These are phyloP conservation scores for Lumbricus terrestris DNA, from an alignment of 2,888 invertebrate genomes.

Conservation along the genomic window DNA sequence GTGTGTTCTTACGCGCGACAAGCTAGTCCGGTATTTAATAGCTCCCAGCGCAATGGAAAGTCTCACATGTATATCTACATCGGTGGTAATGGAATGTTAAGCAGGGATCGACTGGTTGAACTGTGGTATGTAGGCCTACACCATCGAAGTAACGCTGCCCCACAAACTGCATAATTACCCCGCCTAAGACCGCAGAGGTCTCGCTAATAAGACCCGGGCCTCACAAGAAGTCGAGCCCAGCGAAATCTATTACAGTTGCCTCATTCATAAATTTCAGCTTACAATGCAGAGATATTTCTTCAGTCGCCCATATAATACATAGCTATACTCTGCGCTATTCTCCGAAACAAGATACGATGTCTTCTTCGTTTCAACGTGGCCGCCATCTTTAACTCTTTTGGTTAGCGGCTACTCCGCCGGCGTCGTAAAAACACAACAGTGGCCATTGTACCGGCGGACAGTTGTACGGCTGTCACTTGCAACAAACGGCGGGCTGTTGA, in stretches of 20 bases:
- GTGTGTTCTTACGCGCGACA: neutral
- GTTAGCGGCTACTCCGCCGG: neutral
- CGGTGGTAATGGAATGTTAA: neutral
- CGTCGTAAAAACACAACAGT: neutral
- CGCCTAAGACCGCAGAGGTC: neutral
- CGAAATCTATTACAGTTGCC: neutral
- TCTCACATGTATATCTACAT: neutral
- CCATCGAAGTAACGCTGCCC: neutral
- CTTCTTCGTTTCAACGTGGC: neutral
- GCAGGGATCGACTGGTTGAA: neutral
- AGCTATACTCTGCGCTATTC: neutral
- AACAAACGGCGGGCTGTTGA: neutral
- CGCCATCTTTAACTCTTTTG: neutral
- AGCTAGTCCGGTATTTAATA: neutral
- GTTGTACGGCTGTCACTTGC: neutral
- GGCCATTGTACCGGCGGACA: neutral
- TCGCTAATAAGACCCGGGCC: neutral
- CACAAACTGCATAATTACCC: neutral
- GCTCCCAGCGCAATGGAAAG: neutral
- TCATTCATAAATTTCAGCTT: neutral
- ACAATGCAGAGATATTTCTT: conserved; percentile 3
- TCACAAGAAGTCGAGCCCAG: neutral
- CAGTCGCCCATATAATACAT: neutral
- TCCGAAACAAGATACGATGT: neutral
- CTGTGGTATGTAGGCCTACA: neutral